A percentile compares a stretch with the other conserved stretches of the same genome.
These are phyloP conservation scores for Apocrypta bakeri DNA, from an alignment of 1,140 invertebrate species.

Conservation along the genomic window DNA sequence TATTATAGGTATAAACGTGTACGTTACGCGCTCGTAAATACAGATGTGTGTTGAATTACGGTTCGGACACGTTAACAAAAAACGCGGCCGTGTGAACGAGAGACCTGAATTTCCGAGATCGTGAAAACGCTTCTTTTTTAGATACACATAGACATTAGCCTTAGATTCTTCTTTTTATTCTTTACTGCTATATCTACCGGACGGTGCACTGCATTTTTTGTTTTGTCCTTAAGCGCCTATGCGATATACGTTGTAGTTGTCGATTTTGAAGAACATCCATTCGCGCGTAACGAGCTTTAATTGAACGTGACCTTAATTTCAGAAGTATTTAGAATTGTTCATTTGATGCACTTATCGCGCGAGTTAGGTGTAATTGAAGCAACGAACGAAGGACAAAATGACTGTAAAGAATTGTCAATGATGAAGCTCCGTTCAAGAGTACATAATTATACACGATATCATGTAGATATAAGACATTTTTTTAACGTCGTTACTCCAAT, in stretches of 20 bases:
- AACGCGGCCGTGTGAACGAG: constrained; percentile 9
- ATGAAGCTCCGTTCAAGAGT: too few relatives aligned
- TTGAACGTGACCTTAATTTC: too few relatives aligned
- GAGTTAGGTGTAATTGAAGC: not conserved
- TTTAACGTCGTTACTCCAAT: too few relatives aligned
- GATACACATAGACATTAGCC: not conserved
- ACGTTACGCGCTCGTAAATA: not conserved
- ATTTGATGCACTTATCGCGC: not conserved
- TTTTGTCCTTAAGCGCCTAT: not conserved
- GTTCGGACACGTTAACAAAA: not conserved
- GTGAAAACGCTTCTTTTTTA: constrained; percentile 13
- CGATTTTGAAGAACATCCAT: too few relatives aligned
- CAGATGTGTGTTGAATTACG: not conserved
- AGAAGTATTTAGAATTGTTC: too few relatives aligned
- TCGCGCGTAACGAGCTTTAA: too few relatives aligned
- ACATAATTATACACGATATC: too few relatives aligned
- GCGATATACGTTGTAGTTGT: too few relatives aligned
- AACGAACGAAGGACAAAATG: not conserved
- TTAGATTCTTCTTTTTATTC: too few relatives aligned
- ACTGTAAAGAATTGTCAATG: not conserved
- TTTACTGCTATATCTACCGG: too few relatives aligned
- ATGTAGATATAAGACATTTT: too few relatives aligned
- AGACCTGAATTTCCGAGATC: not conserved
- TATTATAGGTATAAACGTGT: not conserved
- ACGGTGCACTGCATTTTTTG: too few relatives aligned